phyloP scores from a whole-genome alignment of 2,888 invertebrate species.

The Lypha dubia region DNA sequence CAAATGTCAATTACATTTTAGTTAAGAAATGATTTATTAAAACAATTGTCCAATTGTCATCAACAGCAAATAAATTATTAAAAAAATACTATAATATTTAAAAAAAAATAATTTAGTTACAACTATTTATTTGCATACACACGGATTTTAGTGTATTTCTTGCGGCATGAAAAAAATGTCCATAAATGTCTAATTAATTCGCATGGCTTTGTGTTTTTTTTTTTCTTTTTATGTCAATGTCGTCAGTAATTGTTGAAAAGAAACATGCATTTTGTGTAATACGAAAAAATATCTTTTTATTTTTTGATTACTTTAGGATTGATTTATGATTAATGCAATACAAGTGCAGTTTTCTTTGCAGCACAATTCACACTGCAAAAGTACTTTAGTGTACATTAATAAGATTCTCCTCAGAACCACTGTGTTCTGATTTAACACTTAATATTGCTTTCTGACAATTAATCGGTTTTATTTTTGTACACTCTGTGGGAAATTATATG shows the following conservation, averaged over 20 bases:
- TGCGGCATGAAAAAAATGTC: constrained; percentile 2
- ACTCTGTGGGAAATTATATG: too few relatives aligned
- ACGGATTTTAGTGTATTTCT: neutral
- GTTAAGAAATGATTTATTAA: constrained; percentile 5
- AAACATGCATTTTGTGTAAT: constrained; percentile 4
- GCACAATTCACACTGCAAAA: too few relatives aligned
- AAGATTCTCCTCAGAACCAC: too few relatives aligned
- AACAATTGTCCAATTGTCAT: constrained; percentile 37
- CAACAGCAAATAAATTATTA: neutral
- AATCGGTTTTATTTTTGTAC: too few relatives aligned
- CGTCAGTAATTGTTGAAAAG: constrained; percentile 29
- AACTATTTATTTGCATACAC: neutral
- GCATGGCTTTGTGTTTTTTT: constrained; percentile 7
- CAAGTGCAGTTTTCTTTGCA: too few relatives aligned
- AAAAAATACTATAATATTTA: constrained; percentile 5
- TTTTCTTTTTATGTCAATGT: constrained; percentile 54
- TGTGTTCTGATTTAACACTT: too few relatives aligned
- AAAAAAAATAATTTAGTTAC: neutral
- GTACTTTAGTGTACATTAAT: too few relatives aligned
- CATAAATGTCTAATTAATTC: constrained; percentile 36
- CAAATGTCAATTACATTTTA: constrained; percentile 32
- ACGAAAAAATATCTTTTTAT: neutral
- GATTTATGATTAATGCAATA: too few relatives aligned
- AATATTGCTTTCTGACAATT: too few relatives aligned
- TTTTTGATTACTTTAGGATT: neutral